Conservation (phyloP, 2,888 invertebrate species). For the Galeopsomyia nigrocyanea region DNA sequence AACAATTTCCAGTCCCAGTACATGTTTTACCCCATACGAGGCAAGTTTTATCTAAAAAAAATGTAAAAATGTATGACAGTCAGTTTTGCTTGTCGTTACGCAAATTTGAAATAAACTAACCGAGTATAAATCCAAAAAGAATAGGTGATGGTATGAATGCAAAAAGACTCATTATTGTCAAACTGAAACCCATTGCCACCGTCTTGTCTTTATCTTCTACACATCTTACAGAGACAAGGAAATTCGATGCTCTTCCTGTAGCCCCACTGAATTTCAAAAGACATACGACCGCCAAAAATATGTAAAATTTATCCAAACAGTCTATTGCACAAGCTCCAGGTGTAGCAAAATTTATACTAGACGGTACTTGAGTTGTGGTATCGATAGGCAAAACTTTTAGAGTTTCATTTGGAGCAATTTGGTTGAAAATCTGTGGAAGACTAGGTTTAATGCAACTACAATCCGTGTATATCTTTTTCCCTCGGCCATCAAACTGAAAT, state of each 20-base stretch:
- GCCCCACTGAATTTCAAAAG: conserved; percentile 74
- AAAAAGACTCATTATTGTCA: conserved; percentile 78
- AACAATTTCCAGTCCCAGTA: conserved; percentile 79
- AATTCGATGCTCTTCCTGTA: conserved; percentile 75
- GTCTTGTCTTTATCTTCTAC: conserved; percentile 82
- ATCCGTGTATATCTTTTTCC: conserved; percentile 66
- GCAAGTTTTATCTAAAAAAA: conserved; percentile 74
- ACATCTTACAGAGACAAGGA: conserved; percentile 76
- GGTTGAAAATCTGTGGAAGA: conserved; percentile 47
- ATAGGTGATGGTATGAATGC: conserved; percentile 85
- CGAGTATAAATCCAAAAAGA: conserved; percentile 80
- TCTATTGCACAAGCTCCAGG: conserved; percentile 73
- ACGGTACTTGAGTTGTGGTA: conserved; percentile 44
- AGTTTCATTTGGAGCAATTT: conserved; percentile 49
- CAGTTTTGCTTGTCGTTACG: conserved; percentile 50
- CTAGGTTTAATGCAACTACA: conserved; percentile 70
- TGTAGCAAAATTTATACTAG: conserved; percentile 64
- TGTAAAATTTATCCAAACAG: conserved; percentile 72
- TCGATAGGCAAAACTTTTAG: conserved; percentile 44
- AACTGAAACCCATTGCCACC: conserved; percentile 79
- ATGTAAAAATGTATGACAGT: not conserved
- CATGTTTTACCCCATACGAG: conserved; percentile 83
- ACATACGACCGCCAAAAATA: conserved; percentile 72
- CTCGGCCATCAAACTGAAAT: conserved; percentile 58
- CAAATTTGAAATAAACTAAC: conserved; percentile 62